These are phyloP conservation scores for Dasyornis broadbenti DNA, from an alignment of 2,113 vertebrate species.

Conservation along the genomic window DNA sequence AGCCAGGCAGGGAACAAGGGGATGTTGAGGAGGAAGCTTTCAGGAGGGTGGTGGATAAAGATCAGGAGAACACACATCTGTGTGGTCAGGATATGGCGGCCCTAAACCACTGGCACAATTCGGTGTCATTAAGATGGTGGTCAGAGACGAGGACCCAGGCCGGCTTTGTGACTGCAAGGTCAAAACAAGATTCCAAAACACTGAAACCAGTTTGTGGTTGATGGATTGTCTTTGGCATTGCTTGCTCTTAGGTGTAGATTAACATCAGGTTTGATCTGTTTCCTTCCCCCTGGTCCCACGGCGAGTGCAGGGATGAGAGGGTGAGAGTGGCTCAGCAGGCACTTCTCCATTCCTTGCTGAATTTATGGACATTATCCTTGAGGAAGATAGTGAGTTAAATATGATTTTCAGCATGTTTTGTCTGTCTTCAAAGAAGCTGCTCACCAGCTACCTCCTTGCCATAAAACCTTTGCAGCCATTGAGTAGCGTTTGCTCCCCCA, in stretches of 20 bases:
- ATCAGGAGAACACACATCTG: background rate
- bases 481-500: background rate
- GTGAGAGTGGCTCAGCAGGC: background rate
- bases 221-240: background rate
- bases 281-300: background rate
- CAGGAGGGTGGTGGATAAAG: background rate
- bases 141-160: background rate
- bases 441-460: background rate
- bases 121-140: accelerated
- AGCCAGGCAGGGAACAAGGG: background rate
- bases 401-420: accelerated
- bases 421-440: background rate
- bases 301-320: background rate
- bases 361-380: background rate
- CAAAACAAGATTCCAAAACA: background rate
- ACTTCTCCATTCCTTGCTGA: background rate
- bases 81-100: accelerated
- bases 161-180: background rate
- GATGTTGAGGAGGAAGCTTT: background rate
- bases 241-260: background rate
- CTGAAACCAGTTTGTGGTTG: background rate
- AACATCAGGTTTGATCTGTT: background rate
- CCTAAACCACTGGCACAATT: background rate
- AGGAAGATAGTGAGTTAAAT: background rate
- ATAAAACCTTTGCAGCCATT: accelerated